phyloP scores from a whole-genome alignment of 2,797 vertebrate genomes.

The Sternotherus odoratus region DNA sequence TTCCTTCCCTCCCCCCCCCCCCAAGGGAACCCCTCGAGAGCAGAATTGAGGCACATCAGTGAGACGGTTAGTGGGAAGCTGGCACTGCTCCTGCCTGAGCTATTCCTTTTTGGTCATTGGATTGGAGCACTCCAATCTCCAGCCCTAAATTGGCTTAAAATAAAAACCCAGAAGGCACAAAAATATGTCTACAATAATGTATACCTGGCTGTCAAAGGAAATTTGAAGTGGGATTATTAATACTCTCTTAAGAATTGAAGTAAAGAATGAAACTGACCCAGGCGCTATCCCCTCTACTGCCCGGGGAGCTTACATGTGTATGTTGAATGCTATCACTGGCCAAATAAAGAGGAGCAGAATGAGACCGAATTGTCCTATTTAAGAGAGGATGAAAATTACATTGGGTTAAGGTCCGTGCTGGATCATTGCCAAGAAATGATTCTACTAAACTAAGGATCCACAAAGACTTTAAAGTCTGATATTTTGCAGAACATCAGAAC shows the following conservation, averaged over 20 bases:
- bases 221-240: slow-evolving; percentile 40
- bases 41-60: neutral
- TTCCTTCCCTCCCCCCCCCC: neutral
- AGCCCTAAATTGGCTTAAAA: neutral
- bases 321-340: slow-evolving; percentile 45
- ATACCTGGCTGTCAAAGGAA: slow-evolving; percentile 36
- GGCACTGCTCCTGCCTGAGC: neutral
- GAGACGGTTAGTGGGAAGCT: neutral
- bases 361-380: neutral
- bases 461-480: slow-evolving; percentile 31
- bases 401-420: slow-evolving; percentile 49
- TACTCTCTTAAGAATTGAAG: slow-evolving; percentile 56
- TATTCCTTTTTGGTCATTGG: neutral
- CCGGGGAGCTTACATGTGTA: slow-evolving; percentile 14
- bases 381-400: slow-evolving; percentile 50
- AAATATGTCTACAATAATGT: slow-evolving; percentile 24
- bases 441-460: neutral
- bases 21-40: neutral
- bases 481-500: slow-evolving; percentile 15
- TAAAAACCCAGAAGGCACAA: neutral
- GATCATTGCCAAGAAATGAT: slow-evolving; percentile 10
- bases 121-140: neutral
- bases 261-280: slow-evolving; percentile 42
- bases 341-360: slow-evolving; percentile 62
- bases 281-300: neutral